These are phyloP conservation scores for Pseudorasbora parva DNA, from an alignment of 2,113 vertebrate species.

Conservation along the genomic window DNA sequence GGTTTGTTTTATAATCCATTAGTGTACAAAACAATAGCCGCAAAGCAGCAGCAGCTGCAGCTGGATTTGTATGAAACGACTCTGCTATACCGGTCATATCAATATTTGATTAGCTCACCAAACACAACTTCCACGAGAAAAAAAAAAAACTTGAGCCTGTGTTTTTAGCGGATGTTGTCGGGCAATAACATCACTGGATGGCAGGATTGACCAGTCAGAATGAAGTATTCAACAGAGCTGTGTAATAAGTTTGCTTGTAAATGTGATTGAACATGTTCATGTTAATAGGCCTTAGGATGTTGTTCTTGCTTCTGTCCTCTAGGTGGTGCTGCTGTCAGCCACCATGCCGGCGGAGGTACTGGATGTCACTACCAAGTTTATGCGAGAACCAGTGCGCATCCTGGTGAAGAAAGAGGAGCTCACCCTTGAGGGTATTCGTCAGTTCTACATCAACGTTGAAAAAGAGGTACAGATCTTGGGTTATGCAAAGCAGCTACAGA, in stretches of 20 bases:
- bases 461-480: conserved; percentile 16
- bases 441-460: conserved; percentile 33
- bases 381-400: conserved; percentile 90
- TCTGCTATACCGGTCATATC: too few relatives aligned
- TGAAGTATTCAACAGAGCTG: too few relatives aligned
- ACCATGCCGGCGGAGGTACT: conserved; percentile 91
- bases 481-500: not conserved
- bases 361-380: conserved; percentile 92
- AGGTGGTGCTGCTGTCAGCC: conserved; percentile 88
- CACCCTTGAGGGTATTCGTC: conserved; percentile 82
- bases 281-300: not conserved
- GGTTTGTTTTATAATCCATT: too few relatives aligned
- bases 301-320: not conserved
- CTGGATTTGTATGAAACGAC: too few relatives aligned
- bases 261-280: not conserved
- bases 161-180: too few relatives aligned
- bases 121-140: too few relatives aligned
- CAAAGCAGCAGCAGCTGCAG: too few relatives aligned
- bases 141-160: too few relatives aligned
- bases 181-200: too few relatives aligned
- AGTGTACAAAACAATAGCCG: too few relatives aligned
- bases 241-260: not conserved
- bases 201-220: too few relatives aligned
- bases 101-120: too few relatives aligned
- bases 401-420: conserved; percentile 90